Evolutionary conservation across 2,797 vertebrate genomes (phyloP).

Genomic region (Nyctalus aviator): DNA sequence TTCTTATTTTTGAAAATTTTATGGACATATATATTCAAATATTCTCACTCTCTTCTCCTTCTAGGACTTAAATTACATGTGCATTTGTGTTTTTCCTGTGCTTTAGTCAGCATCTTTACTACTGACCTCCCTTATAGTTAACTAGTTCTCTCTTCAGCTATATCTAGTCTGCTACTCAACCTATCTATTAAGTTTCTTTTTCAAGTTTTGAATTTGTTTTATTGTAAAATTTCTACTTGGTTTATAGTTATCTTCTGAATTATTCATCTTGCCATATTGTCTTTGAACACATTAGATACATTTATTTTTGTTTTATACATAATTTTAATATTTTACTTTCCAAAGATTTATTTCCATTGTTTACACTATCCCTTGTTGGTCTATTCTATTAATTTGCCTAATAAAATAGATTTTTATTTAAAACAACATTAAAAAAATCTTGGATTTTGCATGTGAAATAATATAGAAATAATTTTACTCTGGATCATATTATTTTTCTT

Average conservation of each 20-base stretch:
- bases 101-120: neutral
- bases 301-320: neutral
- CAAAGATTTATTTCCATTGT: neutral
- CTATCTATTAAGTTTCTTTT: neutral
- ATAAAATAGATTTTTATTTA: neutral
- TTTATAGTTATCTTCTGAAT: neutral
- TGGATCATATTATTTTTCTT: neutral
- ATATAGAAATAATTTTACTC: constrained; percentile 18
- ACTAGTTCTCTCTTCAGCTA: neutral
- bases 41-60: neutral
- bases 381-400: neutral
- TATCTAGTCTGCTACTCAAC: neutral
- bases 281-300: neutral
- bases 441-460: neutral
- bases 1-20: neutral
- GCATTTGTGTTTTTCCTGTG: neutral
- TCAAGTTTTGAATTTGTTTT: constrained; percentile 36
- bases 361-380: neutral
- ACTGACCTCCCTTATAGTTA: neutral
- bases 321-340: neutral
- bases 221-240: neutral
- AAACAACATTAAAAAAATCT: neutral
- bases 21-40: neutral
- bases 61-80: neutral
- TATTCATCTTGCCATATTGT: neutral